phyloP scores from a whole-genome alignment of 2,797 vertebrate genomes.

The Menidia menidia region DNA sequence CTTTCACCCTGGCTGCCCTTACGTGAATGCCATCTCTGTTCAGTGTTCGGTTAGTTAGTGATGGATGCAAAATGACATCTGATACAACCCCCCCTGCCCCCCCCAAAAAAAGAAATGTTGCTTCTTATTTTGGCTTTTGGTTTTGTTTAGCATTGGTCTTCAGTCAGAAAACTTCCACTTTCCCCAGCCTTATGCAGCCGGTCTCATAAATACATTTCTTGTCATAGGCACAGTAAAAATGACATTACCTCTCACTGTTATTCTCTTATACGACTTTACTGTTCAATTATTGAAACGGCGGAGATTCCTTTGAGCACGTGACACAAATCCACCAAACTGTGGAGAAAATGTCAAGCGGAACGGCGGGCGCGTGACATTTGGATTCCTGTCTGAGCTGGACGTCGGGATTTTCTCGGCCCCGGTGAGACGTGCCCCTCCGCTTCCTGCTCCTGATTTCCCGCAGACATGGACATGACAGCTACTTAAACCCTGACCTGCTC shows the following conservation, averaged over 20 bases:
- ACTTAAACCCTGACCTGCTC: slow-evolving; percentile 64
- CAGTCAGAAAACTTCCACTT: neutral
- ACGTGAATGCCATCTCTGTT: slow-evolving; percentile 39
- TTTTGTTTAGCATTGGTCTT: slow-evolving; percentile 28
- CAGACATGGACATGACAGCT: slow-evolving; percentile 61
- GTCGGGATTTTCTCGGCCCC: slow-evolving; percentile 22
- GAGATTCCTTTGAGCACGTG: neutral
- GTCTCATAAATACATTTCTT: no score
- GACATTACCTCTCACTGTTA: neutral
- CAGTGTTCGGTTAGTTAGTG: slow-evolving; percentile 33
- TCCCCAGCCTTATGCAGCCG: no score
- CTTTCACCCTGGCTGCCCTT: neutral
- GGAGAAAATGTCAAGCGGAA: neutral
- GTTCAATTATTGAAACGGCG: neutral
- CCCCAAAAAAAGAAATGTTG: no score
- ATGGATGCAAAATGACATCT: slow-evolving; percentile 45
- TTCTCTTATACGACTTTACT: neutral
- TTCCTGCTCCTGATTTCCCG: slow-evolving; percentile 12
- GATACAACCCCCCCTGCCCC: slow-evolving; percentile 10
- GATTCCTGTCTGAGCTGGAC: slow-evolving; percentile 21
- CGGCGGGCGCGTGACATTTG: slow-evolving; percentile 19
- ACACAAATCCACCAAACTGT: neutral
- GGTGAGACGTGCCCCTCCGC: neutral
- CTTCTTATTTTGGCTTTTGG: slow-evolving; percentile 15
- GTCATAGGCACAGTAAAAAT: no score